Percentiles rank a stretch among this genome's conserved stretches.
phyloP scores from a whole-genome alignment of 2,888 invertebrate species.

The Athalia circularis region DNA sequence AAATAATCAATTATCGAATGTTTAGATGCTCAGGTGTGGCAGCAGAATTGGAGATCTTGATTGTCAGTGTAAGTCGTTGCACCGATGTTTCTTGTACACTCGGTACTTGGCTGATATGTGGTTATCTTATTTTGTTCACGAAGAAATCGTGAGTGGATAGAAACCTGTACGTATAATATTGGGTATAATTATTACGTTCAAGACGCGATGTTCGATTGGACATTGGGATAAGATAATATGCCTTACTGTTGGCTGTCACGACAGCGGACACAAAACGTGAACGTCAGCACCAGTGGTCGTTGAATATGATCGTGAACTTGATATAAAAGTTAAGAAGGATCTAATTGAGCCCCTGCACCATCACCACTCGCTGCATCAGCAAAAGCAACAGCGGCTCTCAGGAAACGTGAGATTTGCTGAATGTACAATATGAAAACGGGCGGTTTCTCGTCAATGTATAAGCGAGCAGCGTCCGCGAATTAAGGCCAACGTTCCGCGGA shows the following conservation, averaged over 20 bases:
- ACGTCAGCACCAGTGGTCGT: neutral
- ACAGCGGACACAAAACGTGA: too few relatives aligned
- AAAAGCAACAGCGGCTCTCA: constrained; percentile 4
- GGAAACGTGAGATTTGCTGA: constrained; percentile 34
- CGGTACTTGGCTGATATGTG: neutral
- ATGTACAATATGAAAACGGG: constrained; percentile 24
- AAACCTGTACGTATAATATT: neutral
- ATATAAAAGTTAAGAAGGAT: constrained; percentile 10
- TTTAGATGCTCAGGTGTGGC: constrained; percentile 41
- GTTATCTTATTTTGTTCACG: neutral
- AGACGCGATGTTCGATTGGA: neutral
- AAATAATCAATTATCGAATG: constrained; percentile 53
- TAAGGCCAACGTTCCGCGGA: constrained; percentile 54
- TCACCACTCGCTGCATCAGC: neutral
- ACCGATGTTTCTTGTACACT: neutral
- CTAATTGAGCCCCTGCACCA: neutral
- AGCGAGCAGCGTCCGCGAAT: constrained; percentile 53
- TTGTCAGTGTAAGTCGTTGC: constrained; percentile 1
- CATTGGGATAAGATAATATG: too few relatives aligned
- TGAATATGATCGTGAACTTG: neutral
- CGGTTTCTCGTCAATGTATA: constrained; percentile 47
- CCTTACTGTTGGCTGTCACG: too few relatives aligned
- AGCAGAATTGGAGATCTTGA: neutral
- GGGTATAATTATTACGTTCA: neutral
- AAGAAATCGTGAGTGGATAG: neutral